Base-by-base conservation (phyloP, 2,113 vertebrate species). In the Marmota monax region DNA sequence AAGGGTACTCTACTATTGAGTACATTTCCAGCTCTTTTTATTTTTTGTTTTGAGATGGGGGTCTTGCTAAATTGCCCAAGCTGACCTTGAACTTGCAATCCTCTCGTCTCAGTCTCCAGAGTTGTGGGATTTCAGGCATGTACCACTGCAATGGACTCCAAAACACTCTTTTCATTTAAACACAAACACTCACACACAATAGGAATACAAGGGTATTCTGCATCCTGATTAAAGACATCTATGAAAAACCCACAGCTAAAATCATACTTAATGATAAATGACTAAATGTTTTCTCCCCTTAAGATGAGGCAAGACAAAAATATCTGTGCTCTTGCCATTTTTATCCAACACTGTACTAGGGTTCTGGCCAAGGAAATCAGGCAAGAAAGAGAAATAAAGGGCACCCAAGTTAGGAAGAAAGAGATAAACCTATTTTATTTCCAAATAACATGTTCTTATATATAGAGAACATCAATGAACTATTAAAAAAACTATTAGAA, bases 361-460 rank as follows among this genome's bases (percentile, higher is more conserved):
- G 45, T n/a, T 79, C 56, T 85, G 73, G 61, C 20, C 32, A 83
- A 12, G 45, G 20, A 12, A 73, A 84, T 63, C 42, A 88, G 37
- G 45, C 32, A 82, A 78, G 74, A 84, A 80, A 88, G 80, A 76
- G 0, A 91, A 93, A 80, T 4, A 90, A 93, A 80, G 45, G 53
- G 22, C 2, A 84, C 76, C 7, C 18, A 88, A 20, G 91, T 45
- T 34, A 74, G 48, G 39, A 86, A 84, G 37, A 53, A 93, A 86
- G 37, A 73, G 5, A 23, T n/a, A 51, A 93, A 88, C 53, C 51
- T 79, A 27, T 34, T 65, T 48, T 70, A 39, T 72, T 91, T 74
- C 90, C 32, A 94, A 94, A 88, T 74, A 34, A 32, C 17, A 85
- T 70, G 18, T 39, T 95, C 58, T 92, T 65, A 5, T 25, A 89